phyloP scores from a whole-genome alignment of 2,797 vertebrate genomes.

The Sylvilagus floridanus region DNA sequence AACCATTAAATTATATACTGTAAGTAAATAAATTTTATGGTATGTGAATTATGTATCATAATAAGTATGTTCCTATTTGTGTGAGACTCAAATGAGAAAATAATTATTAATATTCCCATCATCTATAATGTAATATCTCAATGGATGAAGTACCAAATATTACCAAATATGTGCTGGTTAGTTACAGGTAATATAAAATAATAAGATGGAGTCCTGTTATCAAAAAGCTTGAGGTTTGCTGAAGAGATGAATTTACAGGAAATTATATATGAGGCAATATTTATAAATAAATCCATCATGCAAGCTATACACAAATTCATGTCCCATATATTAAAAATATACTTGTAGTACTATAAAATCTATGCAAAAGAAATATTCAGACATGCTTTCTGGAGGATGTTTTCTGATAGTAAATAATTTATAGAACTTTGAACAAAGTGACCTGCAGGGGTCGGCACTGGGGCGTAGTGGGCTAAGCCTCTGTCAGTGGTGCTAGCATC shows the following conservation, averaged over 20 bases:
- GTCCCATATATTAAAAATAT: neutral
- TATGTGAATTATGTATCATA: no score
- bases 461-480: no score
- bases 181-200: neutral
- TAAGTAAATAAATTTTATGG: no score
- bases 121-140: neutral
- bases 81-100: neutral
- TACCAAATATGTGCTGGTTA: neutral
- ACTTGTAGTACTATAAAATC: neutral
- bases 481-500: no score
- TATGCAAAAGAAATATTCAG: constrained; percentile 14
- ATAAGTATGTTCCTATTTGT: no score
- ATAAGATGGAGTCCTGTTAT: neutral
- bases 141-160: neutral
- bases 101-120: neutral
- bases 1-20: no score
- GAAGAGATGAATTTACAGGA: neutral
- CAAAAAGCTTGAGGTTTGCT: neutral
- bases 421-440: neutral
- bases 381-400: neutral
- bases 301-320: neutral
- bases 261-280: constrained; percentile 6
- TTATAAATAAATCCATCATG: constrained; percentile 28
- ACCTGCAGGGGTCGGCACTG: no score
- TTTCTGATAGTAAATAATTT: neutral